Evolutionary conservation across 2,113 vertebrate species (phyloP).

Genomic region (Chamaetylas fuelleborni): DNA sequence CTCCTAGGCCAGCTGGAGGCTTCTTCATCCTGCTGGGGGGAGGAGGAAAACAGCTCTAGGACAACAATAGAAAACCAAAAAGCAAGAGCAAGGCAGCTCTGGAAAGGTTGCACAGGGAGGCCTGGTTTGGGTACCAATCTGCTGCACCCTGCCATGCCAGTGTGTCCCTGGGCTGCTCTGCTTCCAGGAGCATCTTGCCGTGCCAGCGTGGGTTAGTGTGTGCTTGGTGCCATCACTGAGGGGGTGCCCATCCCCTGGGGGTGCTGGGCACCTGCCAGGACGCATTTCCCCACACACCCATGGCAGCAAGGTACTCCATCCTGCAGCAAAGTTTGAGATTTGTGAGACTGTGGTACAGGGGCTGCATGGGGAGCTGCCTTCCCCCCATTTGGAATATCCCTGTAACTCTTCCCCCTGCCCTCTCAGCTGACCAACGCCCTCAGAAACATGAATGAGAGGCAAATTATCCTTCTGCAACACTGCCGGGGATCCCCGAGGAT

Average conservation of each 20-base stretch:
- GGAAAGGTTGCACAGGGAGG: background rate
- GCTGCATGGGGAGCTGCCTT: background rate
- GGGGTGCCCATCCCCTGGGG: background rate
- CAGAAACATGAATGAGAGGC: background rate
- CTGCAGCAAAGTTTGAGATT: background rate
- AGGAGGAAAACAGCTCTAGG: background rate
- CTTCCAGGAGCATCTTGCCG: background rate
- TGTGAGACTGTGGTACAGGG: background rate
- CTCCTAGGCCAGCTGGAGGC: constrained; percentile 59
- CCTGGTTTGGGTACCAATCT: background rate
- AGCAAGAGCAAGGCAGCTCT: background rate
- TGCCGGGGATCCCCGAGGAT: constrained; percentile 2
- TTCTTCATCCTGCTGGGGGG: constrained; percentile 38
- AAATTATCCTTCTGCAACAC: background rate
- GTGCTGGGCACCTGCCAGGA: background rate
- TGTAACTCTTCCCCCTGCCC: too few species aligned
- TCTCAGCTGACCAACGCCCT: background rate
- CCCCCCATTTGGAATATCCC: rapidly evolving
- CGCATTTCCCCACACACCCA: rapidly evolving
- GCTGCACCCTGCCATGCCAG: background rate
- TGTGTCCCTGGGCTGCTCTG: background rate
- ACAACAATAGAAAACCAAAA: constrained; percentile 8
- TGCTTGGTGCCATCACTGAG: rapidly evolving
- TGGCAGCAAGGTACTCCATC: background rate
- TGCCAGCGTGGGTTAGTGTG: rapidly evolving